These are phyloP conservation scores for Alsophila aescularia DNA, from an alignment of 2,888 invertebrate species.

Conservation along the genomic window DNA sequence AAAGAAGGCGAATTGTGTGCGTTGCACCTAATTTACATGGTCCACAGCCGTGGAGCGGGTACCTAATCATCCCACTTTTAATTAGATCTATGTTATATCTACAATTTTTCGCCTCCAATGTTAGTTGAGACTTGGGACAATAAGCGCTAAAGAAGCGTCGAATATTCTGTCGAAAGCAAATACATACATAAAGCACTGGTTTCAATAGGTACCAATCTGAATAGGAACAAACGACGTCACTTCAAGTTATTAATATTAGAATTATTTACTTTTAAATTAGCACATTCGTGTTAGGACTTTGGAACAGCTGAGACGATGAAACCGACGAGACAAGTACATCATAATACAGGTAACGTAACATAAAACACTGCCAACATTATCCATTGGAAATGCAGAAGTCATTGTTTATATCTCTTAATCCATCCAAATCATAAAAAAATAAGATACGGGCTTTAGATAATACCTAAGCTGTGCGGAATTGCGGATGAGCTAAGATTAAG, in stretches of 20 bases:
- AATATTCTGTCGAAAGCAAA: slow-evolving; percentile 3
- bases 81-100: too few relatives aligned
- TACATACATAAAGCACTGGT: slow-evolving; percentile 7
- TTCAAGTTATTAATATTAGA: background rate
- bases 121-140: too few relatives aligned
- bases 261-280: slow-evolving; percentile 8
- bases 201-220: background rate
- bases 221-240: slow-evolving; percentile 3
- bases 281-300: background rate
- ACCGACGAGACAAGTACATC: background rate
- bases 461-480: background rate
- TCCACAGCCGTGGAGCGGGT: too few relatives aligned
- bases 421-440: background rate
- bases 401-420: background rate
- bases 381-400: too few relatives aligned
- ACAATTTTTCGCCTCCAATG: background rate
- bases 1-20: too few relatives aligned
- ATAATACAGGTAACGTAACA: background rate
- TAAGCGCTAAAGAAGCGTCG: slow-evolving; percentile 2
- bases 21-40: too few relatives aligned
- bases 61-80: too few relatives aligned
- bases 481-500: background rate
- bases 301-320: slow-evolving; percentile 1
- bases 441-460: background rate
- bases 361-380: too few relatives aligned